Evolutionary conservation across 2,113 vertebrate species (phyloP).

Genomic region (Pelecanus crispus): DNA sequence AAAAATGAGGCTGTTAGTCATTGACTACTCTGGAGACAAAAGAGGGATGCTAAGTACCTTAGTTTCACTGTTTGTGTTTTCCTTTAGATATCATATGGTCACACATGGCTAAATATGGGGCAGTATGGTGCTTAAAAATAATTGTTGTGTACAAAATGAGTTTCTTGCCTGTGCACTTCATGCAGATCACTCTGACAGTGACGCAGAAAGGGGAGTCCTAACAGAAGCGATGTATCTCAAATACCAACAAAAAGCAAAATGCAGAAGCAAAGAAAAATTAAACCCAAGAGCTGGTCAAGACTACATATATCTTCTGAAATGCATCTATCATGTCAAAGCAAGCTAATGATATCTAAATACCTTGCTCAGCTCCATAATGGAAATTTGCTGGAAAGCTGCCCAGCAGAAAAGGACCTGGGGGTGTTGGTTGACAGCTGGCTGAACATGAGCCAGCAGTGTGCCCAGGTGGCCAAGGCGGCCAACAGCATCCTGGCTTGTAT

Average conservation of each 20-base stretch:
- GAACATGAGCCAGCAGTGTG: no score
- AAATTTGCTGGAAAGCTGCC: no score
- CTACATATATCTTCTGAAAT: neutral
- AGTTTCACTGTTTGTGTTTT: neutral
- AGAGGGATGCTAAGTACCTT: neutral
- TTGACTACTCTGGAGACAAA: neutral
- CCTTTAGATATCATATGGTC: neutral
- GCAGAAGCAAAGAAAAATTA: neutral
- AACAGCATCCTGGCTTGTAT: no score
- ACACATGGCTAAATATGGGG: neutral
- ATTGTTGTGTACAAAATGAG: neutral
- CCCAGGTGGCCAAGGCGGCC: no score
- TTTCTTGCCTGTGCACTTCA: neutral
- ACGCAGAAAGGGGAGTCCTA: neutral
- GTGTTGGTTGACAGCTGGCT: no score
- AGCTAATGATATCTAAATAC: neutral
- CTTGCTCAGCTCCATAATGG: neutral
- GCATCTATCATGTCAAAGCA: neutral
- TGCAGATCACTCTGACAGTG: neutral
- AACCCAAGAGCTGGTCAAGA: neutral
- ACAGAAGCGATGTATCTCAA: neutral
- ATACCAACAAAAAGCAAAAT: neutral
- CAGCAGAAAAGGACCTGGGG: no score
- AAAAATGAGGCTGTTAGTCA: neutral
- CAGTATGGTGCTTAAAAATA: neutral